Base-by-base conservation (phyloP, 2,888 invertebrate species). In the Girardia tigrina region DNA sequence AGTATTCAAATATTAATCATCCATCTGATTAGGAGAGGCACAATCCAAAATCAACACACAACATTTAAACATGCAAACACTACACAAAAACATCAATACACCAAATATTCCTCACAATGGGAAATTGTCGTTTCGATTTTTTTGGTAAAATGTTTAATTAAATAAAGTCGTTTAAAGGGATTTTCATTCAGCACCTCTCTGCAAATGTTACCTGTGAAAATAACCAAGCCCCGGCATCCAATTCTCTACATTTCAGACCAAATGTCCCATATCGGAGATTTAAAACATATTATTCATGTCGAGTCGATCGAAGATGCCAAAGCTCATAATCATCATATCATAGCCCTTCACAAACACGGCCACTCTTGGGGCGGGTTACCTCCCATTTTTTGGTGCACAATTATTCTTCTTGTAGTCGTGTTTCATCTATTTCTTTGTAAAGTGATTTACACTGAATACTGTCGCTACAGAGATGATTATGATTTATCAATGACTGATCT, bases 381-480 rank as follows among this genome's bases (percentile, higher is more conserved):
- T 70, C 90, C 91, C 0, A 85, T 92, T 71, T 93, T 94, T 84
- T 94, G 94, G 94, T 89, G 92, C 71, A 89, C 91, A 78, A 90
- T 94, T 79, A 90, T 90, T 82, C 88, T 90, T 82, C 87, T 94
- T 78, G 91, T 94, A 80, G 87, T 92, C 77, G 88, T 92, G 80
- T 94, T 94, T 86, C 94, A 94, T 85, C 86, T 93, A 80, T 94
- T 94, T 86, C 87, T 94, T 28, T 91, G 90, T 86, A 91, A 92
- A 85, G 87, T 94, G 79, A 90, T 94, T 79, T 90, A 91, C 86
- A 91, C 90, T 80, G 92, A 92, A 83, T 92, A 91, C 83, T 91
- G 90, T 83, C 89, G 89, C 4, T 56, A 56, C n/a, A n/a, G 56
- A 8, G n/a, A 56, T n/a, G 56, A 56, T 56, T 56, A 56, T n/a